Conservation (phyloP, 2,888 invertebrate genomes). For the Zelleria hepariella region DNA sequence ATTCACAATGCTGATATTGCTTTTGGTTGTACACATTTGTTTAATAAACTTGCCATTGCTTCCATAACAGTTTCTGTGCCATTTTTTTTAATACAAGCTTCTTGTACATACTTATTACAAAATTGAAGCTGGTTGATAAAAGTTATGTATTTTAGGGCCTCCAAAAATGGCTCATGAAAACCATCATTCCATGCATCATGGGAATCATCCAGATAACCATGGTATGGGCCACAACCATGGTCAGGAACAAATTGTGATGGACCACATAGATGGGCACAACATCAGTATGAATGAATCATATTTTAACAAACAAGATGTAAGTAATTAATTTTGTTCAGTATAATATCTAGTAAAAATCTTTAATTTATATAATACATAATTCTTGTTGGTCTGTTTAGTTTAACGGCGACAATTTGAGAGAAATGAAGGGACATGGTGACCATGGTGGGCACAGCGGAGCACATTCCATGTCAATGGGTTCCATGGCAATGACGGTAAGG, state of each 20-base stretch:
- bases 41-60: constrained; percentile 15
- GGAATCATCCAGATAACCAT: not conserved
- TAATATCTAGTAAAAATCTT: not conserved
- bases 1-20: not conserved
- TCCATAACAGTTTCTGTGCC: not conserved
- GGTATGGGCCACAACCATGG: not conserved
- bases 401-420: not conserved
- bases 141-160: not conserved
- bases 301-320: not conserved
- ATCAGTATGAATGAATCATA: not conserved
- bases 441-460: not conserved
- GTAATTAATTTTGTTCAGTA: not conserved
- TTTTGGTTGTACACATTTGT: constrained; percentile 5
- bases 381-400: not conserved
- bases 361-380: not conserved
- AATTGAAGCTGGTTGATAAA: not conserved
- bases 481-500: not conserved
- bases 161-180: not conserved
- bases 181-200: not conserved
- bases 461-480: not conserved
- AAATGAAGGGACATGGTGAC: not conserved
- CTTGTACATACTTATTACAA: not conserved
- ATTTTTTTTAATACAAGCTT: not conserved
- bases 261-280: not conserved
- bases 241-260: not conserved